Evolutionary conservation across 1,140 invertebrate species (phyloP).

Genomic region (Ceratosolen fusciceps): DNA sequence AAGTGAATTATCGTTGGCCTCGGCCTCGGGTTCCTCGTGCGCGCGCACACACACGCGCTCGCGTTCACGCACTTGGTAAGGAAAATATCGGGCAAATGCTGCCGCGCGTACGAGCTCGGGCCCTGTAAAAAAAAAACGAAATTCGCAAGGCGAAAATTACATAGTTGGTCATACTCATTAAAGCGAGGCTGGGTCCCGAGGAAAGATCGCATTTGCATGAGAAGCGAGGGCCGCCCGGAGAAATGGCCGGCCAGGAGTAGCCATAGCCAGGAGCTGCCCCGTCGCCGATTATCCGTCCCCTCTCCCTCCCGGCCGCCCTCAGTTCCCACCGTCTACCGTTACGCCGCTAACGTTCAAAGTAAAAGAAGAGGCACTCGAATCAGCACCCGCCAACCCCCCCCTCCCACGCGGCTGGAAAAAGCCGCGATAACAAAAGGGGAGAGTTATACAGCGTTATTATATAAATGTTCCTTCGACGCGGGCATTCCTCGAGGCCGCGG

Average conservation of each 20-base stretch:
- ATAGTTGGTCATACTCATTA: slow-evolving; percentile 13
- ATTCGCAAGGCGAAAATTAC: slow-evolving; percentile 1
- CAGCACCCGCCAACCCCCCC: neutral
- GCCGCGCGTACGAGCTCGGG: neutral
- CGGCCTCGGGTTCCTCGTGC: neutral
- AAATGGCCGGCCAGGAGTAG: too few relatives aligned
- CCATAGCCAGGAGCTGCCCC: neutral
- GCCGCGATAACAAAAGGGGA: neutral
- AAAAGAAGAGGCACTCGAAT: neutral
- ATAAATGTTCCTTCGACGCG: slow-evolving; percentile 27
- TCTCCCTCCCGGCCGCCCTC: too few relatives aligned
- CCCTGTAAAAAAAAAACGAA: neutral
- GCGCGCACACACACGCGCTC: too few relatives aligned
- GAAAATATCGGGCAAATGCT: neutral
- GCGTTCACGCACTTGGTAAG: neutral
- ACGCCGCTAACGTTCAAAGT: slow-evolving; percentile 7
- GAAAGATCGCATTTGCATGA: slow-evolving; percentile 31
- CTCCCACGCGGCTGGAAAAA: neutral
- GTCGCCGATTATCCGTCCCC: slow-evolving; percentile 13
- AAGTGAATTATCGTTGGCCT: neutral
- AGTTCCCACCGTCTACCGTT: too few relatives aligned
- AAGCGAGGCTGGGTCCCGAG: neutral
- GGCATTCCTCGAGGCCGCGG: slow-evolving; percentile 33
- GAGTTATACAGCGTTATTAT: neutral
- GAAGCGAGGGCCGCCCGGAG: neutral